Conservation (phyloP, 2,888 invertebrate species). For the Rhyacophila evoluta region DNA sequence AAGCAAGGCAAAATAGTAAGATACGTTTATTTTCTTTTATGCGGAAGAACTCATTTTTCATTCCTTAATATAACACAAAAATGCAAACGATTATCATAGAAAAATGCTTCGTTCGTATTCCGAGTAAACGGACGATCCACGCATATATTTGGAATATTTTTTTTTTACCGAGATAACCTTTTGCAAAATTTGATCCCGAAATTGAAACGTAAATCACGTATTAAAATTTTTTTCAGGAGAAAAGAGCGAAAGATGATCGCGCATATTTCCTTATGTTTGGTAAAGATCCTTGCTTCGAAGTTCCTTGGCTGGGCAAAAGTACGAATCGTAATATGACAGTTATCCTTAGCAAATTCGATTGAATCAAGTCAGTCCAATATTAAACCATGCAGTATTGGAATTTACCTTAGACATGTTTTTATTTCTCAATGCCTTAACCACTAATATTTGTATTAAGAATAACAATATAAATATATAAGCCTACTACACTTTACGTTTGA, state of each 20-base stretch:
- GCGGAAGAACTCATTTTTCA: slow-evolving; percentile 56
- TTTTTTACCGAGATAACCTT: slow-evolving; percentile 38
- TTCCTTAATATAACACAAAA: slow-evolving; percentile 22
- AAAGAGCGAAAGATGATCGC: slow-evolving; percentile 46
- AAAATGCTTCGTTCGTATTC: slow-evolving; percentile 13
- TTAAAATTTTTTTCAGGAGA: slow-evolving; percentile 51
- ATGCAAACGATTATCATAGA: slow-evolving; percentile 17
- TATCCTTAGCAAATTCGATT: neutral
- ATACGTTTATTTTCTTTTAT: too few species aligned
- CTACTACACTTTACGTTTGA: too few species aligned
- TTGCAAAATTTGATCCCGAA: slow-evolving; percentile 43
- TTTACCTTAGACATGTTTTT: too few species aligned
- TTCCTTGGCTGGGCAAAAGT: neutral
- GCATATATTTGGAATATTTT: slow-evolving; percentile 16
- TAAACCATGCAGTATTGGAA: too few species aligned
- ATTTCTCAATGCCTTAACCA: too few species aligned
- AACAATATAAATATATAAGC: too few species aligned
- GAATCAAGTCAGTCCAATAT: neutral
- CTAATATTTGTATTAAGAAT: too few species aligned
- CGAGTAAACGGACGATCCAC: slow-evolving; percentile 5
- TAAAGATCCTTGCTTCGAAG: neutral
- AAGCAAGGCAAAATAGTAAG: too few species aligned
- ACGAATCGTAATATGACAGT: neutral
- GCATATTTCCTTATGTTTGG: slow-evolving; percentile 35
- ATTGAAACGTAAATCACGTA: slow-evolving; percentile 53